phyloP scores from a whole-genome alignment of 2,888 invertebrate species.

The Himalopsyche tibetana region DNA sequence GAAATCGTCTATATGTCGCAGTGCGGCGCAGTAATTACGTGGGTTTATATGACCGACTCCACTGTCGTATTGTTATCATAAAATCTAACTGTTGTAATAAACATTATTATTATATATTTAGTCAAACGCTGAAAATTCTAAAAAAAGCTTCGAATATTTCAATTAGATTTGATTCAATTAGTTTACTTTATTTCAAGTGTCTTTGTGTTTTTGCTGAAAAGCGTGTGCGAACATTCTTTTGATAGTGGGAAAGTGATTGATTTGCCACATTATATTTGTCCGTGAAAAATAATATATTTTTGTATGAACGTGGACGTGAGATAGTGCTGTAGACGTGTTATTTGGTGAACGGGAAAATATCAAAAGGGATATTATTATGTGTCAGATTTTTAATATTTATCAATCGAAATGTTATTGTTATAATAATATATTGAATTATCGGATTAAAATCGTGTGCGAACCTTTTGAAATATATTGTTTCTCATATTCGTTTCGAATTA shows the following conservation, averaged over 20 bases:
- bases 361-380: not conserved
- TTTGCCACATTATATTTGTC: not conserved
- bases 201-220: too few relatives aligned
- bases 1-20: conserved; percentile 1
- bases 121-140: too few relatives aligned
- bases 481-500: too few relatives aligned
- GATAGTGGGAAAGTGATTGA: not conserved
- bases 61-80: not conserved
- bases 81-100: not conserved
- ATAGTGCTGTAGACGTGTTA: not conserved
- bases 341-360: not conserved
- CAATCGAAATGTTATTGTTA: not conserved
- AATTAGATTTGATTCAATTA: too few relatives aligned
- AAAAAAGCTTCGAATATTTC: too few relatives aligned
- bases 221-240: not conserved
- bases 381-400: not conserved
- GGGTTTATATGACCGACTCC: not conserved
- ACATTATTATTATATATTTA: not conserved
- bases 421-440: too few relatives aligned
- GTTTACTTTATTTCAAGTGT: too few relatives aligned
- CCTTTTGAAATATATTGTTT: too few relatives aligned
- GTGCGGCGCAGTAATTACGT: not conserved
- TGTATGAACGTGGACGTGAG: not conserved
- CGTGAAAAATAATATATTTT: not conserved
- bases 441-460: too few relatives aligned